phyloP scores from a whole-genome alignment of 2,797 vertebrate genomes.

The Urosaurus nigricauda region DNA sequence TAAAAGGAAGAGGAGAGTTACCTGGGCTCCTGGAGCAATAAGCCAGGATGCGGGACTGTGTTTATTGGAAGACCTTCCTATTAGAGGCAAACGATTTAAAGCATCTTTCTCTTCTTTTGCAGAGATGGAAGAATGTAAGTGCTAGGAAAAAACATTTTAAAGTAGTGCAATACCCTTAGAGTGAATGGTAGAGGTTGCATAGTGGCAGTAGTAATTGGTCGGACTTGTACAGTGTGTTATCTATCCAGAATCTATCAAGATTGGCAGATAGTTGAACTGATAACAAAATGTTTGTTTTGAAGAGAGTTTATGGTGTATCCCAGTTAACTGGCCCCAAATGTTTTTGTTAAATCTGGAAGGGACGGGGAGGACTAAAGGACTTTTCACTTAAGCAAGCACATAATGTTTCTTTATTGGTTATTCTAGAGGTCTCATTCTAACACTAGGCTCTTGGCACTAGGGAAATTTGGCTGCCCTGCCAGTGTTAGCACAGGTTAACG shows the following conservation, averaged over 20 bases:
- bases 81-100: conserved; percentile 75
- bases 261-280: neutral
- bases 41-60: conserved; percentile 60
- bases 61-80: conserved; percentile 66
- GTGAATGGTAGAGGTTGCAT: too few species aligned
- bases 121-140: conserved; percentile 81
- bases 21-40: conserved; percentile 91
- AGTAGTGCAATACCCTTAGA: neutral
- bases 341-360: neutral
- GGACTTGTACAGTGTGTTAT: neutral
- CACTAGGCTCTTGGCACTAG: neutral
- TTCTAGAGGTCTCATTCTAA: neutral
- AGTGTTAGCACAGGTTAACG: neutral
- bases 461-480: too few species aligned
- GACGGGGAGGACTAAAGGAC: too few species aligned
- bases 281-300: neutral
- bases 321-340: neutral
- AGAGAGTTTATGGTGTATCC: neutral
- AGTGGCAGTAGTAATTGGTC: neutral
- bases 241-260: neutral
- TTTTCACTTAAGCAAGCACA: neutral
- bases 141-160: neutral
- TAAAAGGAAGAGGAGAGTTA: conserved; percentile 89
- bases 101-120: conserved; percentile 52
- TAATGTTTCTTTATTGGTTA: neutral